Conservation (phyloP, 1,140 invertebrate genomes). For the Metopolophium dirhodum region DNA sequence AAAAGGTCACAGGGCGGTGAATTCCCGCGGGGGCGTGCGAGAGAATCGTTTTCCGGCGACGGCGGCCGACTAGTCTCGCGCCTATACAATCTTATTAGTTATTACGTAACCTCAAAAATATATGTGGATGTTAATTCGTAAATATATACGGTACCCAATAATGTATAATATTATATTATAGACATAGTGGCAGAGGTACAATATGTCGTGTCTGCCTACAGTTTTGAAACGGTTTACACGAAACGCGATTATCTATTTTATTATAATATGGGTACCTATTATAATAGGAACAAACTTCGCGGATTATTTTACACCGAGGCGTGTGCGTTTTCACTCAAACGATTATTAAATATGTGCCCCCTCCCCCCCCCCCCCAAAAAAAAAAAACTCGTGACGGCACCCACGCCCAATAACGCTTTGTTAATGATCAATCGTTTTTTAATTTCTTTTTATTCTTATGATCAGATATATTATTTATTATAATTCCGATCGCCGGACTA, state of each 20-base stretch:
- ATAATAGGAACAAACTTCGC: background rate
- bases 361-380: no score
- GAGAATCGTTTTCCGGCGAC: background rate
- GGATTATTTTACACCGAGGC: background rate
- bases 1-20: background rate
- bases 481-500: no score
- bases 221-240: background rate
- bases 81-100: background rate
- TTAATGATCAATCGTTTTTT: background rate
- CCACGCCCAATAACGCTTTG: background rate
- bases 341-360: background rate
- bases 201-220: background rate
- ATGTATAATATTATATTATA: no score
- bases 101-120: slow-evolving; percentile 4
- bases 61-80: background rate
- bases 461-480: no score
- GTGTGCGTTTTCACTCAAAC: background rate
- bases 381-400: background rate
- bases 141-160: background rate
- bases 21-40: background rate
- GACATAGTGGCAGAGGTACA: no score
- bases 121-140: background rate
- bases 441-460: background rate
- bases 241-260: background rate
- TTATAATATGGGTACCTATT: background rate